These are phyloP conservation scores for Drosophila neutralis DNA, from an alignment of 2,888 invertebrate species.

Conservation along the genomic window DNA sequence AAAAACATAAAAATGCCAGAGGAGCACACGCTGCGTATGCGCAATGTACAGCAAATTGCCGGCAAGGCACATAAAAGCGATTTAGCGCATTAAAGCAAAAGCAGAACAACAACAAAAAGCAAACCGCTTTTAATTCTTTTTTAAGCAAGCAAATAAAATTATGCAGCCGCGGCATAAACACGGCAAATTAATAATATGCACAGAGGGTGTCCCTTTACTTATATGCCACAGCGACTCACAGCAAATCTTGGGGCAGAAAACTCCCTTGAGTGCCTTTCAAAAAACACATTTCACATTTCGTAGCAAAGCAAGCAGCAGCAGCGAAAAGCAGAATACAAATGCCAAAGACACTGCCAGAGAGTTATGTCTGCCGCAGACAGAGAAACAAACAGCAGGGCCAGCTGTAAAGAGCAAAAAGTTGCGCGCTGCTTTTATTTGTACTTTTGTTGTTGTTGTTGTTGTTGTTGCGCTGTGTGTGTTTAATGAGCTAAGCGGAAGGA, in stretches of 20 bases:
- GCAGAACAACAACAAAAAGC: slow-evolving; percentile 12
- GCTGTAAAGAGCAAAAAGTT: slow-evolving; percentile 34
- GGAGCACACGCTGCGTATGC: slow-evolving; percentile 49
- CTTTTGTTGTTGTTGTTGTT: neutral
- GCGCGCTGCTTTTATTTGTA: slow-evolving; percentile 11
- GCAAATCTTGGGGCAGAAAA: slow-evolving; percentile 19
- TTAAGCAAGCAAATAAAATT: slow-evolving; percentile 82
- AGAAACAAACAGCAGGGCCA: slow-evolving; percentile 22
- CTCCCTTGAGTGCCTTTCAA: slow-evolving; percentile 77
- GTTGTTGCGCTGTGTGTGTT: slow-evolving; percentile 55
- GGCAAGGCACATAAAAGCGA: slow-evolving; percentile 70
- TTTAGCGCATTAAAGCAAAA: slow-evolving; percentile 62
- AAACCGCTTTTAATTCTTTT: slow-evolving; percentile 77
- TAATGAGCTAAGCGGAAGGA: slow-evolving; percentile 83
- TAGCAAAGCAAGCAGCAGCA: slow-evolving; percentile 31
- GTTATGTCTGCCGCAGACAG: slow-evolving; percentile 59
- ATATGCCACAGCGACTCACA: neutral
- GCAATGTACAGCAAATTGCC: slow-evolving; percentile 49
- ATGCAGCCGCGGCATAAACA: slow-evolving; percentile 74
- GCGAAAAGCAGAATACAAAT: slow-evolving; percentile 55
- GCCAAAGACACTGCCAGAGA: slow-evolving; percentile 61
- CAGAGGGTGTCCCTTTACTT: slow-evolving; percentile 1
- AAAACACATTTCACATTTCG: slow-evolving; percentile 72
- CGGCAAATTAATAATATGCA: slow-evolving; percentile 75
- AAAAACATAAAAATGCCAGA: neutral